Base-by-base conservation (phyloP, 2,113 vertebrate genomes). In the Anguilla japonica region DNA sequence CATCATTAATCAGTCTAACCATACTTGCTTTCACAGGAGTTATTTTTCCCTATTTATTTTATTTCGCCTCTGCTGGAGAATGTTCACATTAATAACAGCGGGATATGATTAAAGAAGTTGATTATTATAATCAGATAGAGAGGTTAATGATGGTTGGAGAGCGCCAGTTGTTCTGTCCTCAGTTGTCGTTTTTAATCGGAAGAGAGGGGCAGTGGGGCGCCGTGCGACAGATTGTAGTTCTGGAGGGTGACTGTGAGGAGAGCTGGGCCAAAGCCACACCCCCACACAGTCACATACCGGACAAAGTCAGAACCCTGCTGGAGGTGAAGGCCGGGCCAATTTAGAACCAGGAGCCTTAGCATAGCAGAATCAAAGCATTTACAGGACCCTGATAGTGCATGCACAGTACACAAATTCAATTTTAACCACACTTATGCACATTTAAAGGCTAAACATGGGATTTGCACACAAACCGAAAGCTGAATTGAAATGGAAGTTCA, bases 1-100 rank as follows among this genome's bases (percentile, higher is more conserved):
- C 67, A 89, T 89, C 88, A 91, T 93, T 93, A 93, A 93, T 94
- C 91, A 91, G 88, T 86, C 88, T 91, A 92, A 93, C 93, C 88
- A 91, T 81, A 85, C 88, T 88, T 85, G 79, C 86, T 81, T 87
- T 91, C 87, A 87, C 84, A 87, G 86, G 88, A 85, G 89, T 88
- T 89, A 89, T 89, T 90, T 86, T 83, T 83, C 46, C 81, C 85
- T 63, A 93, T 95, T 92, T 90, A 91, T 93, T 93, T 89, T 60
- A 90, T 88, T 93, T 90, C 89, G 91, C 92, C 91, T 93, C 88
- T 90, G 83, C 91, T 86, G 91, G 90, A 88, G 85, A 90, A 87
- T 75, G 84, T 50, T 88, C 89, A 83, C 87, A 46, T 83, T 89
- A 88, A 63, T 88, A 91, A 89, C 88, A 88, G 83, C 88, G 88